Evolutionary conservation across 2,113 vertebrate genomes (phyloP).

Genomic region (Tursiops truncatus): DNA sequence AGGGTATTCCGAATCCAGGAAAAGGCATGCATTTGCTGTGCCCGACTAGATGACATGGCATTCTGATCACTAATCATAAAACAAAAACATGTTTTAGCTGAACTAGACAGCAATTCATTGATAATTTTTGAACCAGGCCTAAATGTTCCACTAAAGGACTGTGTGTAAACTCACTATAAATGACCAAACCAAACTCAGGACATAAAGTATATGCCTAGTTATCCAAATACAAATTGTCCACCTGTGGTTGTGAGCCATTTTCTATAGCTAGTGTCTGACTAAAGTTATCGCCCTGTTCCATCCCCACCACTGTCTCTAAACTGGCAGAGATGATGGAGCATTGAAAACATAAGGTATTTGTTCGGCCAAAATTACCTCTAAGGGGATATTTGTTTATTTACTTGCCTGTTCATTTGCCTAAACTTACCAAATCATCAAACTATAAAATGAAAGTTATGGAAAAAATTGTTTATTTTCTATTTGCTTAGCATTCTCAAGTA

Average conservation of each 20-base stretch:
- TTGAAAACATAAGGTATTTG: background rate
- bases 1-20: conserved; percentile 97
- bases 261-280: background rate
- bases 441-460: background rate
- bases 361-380: conserved; percentile 21
- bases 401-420: conserved; percentile 4
- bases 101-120: background rate
- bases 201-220: background rate
- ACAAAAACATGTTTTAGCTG: conserved; percentile 50
- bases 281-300: background rate
- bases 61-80: conserved; percentile 90
- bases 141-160: background rate
- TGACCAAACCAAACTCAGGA: background rate
- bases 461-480: conserved; percentile 9
- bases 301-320: background rate
- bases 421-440: conserved; percentile 2
- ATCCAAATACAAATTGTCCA: background rate
- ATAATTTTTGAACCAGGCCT: conserved; percentile 1
- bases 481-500: conserved; percentile 29
- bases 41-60: conserved; percentile 95
- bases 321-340: background rate
- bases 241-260: background rate
- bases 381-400: background rate
- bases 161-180: background rate
- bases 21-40: conserved; percentile 98